Percentiles rank a stretch among this genome's conserved stretches.
These are phyloP conservation scores for Enhydra lutris DNA, from an alignment of 2,113 vertebrate genomes.

Conservation along the genomic window DNA sequence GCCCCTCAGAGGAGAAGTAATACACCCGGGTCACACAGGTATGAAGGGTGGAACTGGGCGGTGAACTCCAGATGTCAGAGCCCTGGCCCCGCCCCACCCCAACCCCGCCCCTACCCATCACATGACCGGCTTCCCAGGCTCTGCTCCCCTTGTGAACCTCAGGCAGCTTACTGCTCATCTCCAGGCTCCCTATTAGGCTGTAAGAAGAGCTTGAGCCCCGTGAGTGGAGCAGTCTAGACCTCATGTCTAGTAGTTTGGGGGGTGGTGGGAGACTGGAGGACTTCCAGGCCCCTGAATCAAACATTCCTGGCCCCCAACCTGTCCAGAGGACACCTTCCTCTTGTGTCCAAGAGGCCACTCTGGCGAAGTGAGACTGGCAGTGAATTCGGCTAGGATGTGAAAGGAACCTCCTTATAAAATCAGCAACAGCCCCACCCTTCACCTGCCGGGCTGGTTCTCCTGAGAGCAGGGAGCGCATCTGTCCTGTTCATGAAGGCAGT, in stretches of 20 bases:
- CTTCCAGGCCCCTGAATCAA: not conserved
- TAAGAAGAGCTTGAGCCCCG: too few relatives aligned
- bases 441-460: not conserved
- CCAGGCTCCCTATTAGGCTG: not conserved
- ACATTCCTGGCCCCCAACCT: not conserved
- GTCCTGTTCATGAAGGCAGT: not conserved
- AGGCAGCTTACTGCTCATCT: not conserved
- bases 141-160: not conserved
- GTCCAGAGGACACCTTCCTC: not conserved
- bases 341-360: not conserved
- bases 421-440: not conserved
- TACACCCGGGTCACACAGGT: not conserved
- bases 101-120: not conserved
- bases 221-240: not conserved
- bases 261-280: not conserved
- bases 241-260: not conserved
- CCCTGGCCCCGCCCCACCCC: fast-evolving
- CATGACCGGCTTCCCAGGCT: fast-evolving
- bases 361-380: not conserved
- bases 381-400: not conserved
- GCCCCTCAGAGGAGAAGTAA: not conserved
- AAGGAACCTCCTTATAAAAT: not conserved
- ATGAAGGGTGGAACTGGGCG: not conserved
- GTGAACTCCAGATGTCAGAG: not conserved
- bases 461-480: not conserved